Evolutionary conservation across 2,113 vertebrate genomes (phyloP).

Genomic region (Corythoichthys haematopterus): DNA sequence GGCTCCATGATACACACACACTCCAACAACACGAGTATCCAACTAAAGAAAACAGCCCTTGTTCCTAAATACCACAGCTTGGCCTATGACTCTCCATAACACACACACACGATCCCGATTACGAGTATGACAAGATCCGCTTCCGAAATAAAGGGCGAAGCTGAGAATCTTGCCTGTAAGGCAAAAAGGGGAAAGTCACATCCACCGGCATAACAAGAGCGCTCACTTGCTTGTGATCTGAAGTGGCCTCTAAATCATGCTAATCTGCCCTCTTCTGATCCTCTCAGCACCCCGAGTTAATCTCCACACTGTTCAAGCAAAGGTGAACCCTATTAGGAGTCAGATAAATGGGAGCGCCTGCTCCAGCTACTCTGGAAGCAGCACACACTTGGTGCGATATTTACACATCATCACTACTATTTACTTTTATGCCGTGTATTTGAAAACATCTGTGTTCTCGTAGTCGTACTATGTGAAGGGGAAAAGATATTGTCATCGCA

Average conservation of each 20-base stretch:
- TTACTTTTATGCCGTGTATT: background rate
- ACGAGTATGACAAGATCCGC: conserved; percentile 20
- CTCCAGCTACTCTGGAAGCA: conserved; percentile 25
- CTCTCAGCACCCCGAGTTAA: conserved; percentile 50
- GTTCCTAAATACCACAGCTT: conserved; percentile 55
- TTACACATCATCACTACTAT: background rate
- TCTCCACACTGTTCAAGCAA: conserved; percentile 50
- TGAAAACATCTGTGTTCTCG: background rate
- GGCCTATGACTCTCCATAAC: conserved; percentile 48
- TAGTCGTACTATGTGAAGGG: background rate
- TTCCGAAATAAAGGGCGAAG: conserved; percentile 35
- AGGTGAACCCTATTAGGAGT: conserved; percentile 64
- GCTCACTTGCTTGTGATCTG: conserved; percentile 22
- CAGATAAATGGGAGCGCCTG: conserved; percentile 55
- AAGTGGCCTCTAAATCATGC: conserved; percentile 55
- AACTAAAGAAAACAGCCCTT: conserved; percentile 61
- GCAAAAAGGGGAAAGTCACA: conserved; percentile 11
- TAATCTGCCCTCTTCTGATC: conserved; percentile 54
- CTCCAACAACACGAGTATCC: conserved; percentile 34
- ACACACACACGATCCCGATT: conserved; percentile 32
- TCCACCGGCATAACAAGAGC: conserved; percentile 9
- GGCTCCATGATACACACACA: conserved; percentile 21
- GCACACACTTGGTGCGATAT: conserved; percentile 24
- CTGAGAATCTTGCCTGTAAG: conserved; percentile 26
- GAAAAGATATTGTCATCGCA: too few species aligned